Conservation (phyloP, 2,888 invertebrate species). For the Hoplodrina ambigua region DNA sequence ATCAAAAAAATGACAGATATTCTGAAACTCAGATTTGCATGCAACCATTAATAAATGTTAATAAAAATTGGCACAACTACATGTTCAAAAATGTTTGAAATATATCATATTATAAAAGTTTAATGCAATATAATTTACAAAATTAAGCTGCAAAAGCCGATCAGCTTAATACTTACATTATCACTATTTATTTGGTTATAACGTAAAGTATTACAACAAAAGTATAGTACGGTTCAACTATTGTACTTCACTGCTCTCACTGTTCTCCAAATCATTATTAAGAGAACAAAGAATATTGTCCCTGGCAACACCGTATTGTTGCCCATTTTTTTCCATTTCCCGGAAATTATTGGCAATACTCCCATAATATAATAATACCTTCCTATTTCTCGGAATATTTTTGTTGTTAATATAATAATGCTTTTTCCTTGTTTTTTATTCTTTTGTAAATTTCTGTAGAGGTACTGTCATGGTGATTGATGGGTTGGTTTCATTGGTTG, state of each 20-base stretch:
- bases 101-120: neutral
- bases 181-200: neutral
- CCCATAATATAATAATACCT: neutral
- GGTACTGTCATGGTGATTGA: constrained; percentile 38
- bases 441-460: constrained; percentile 15
- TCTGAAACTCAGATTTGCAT: too few species aligned
- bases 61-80: too few species aligned
- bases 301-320: constrained; percentile 1
- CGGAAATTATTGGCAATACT: constrained; percentile 35
- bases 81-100: too few species aligned
- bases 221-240: neutral
- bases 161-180: neutral
- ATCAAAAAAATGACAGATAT: too few species aligned
- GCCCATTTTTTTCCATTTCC: neutral
- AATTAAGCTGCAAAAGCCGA: neutral
- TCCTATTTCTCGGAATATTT: constrained; percentile 8
- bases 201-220: neutral
- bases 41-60: too few species aligned
- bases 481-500: constrained; percentile 11
- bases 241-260: neutral
- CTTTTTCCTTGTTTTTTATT: constrained; percentile 33
- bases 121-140: too few species aligned
- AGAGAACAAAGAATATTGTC: neutral
- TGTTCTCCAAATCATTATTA: neutral
- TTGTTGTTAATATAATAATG: constrained; percentile 35